A percentile compares a stretch with the other conserved stretches of the same genome.
Conservation (phyloP, 1,140 invertebrate species). For the Drosophila bocqueti region DNA sequence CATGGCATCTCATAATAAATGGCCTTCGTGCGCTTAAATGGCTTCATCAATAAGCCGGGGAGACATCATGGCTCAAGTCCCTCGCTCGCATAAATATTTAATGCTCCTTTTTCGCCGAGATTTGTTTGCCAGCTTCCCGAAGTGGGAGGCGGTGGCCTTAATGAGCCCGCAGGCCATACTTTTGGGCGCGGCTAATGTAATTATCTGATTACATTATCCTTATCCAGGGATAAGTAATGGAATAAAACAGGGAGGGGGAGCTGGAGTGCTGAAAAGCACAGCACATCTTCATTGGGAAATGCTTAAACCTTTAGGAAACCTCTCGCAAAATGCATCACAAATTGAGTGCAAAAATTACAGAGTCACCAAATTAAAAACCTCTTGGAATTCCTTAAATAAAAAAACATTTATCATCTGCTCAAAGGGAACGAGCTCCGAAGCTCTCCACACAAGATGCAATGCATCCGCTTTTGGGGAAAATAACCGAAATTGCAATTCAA, state of each 20-base stretch:
- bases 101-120: slow-evolving; percentile 46
- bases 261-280: neutral
- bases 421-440: slow-evolving; percentile 3
- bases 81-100: slow-evolving; percentile 67
- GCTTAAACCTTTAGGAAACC: neutral
- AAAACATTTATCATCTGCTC: slow-evolving; percentile 21
- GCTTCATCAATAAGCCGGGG: slow-evolving; percentile 60
- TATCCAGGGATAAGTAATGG: slow-evolving; percentile 10
- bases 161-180: slow-evolving; percentile 59
- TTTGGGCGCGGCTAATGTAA: slow-evolving; percentile 54
- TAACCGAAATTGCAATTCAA: slow-evolving; percentile 74
- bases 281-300: neutral
- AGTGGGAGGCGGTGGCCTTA: slow-evolving; percentile 25
- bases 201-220: slow-evolving; percentile 48
- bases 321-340: slow-evolving; percentile 5
- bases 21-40: slow-evolving; percentile 63
- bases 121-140: slow-evolving; percentile 34
- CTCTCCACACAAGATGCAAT: slow-evolving; percentile 23
- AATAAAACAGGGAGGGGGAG: neutral
- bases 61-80: slow-evolving; percentile 39
- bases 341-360: slow-evolving; percentile 10
- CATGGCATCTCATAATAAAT: slow-evolving; percentile 77
- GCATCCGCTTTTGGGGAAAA: slow-evolving; percentile 27
- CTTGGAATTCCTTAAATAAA: slow-evolving; percentile 1
- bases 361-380: slow-evolving; percentile 16